These are phyloP conservation scores for Microplitis manilae DNA, from an alignment of 2,888 invertebrate species.

Conservation along the genomic window DNA sequence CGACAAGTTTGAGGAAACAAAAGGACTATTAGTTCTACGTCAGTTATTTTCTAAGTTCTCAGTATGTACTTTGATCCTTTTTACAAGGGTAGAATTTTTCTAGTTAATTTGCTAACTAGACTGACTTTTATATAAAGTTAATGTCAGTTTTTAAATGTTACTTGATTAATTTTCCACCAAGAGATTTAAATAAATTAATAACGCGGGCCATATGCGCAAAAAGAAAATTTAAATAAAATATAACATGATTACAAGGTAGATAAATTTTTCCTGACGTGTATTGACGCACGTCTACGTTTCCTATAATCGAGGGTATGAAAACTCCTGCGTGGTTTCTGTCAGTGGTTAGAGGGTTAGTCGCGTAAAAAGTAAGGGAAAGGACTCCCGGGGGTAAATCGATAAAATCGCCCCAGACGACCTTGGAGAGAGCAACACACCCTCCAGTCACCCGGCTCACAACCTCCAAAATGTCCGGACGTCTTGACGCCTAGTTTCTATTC, in stretches of 20 bases:
- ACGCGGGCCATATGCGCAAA: neutral
- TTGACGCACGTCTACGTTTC: neutral
- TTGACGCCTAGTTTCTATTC: constrained; percentile 19
- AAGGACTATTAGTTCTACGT: neutral
- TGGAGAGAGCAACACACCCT: constrained; percentile 49
- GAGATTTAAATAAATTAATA: no score
- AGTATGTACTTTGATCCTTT: neutral
- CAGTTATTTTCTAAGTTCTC: neutral
- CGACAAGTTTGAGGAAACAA: neutral
- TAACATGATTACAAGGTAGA: neutral
- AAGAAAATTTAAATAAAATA: neutral
- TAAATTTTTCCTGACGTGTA: constrained; percentile 16
- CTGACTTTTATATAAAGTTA: neutral
- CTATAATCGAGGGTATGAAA: neutral
- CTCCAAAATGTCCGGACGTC: constrained; percentile 52
- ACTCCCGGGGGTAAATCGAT: constrained; percentile 62
- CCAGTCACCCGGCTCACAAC: constrained; percentile 44
- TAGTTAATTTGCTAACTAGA: neutral
- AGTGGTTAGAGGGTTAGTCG: constrained; percentile 18
- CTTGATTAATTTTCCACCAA: neutral
- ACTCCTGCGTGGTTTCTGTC: constrained; percentile 2
- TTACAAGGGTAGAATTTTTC: neutral
- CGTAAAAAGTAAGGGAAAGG: constrained; percentile 39
- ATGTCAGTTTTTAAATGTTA: neutral
- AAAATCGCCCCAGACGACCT: constrained; percentile 69